A percentile compares a stretch with the other conserved stretches of the same genome.
phyloP scores from a whole-genome alignment of 1,140 invertebrate species.

The Pemphigus obesinymphae region DNA sequence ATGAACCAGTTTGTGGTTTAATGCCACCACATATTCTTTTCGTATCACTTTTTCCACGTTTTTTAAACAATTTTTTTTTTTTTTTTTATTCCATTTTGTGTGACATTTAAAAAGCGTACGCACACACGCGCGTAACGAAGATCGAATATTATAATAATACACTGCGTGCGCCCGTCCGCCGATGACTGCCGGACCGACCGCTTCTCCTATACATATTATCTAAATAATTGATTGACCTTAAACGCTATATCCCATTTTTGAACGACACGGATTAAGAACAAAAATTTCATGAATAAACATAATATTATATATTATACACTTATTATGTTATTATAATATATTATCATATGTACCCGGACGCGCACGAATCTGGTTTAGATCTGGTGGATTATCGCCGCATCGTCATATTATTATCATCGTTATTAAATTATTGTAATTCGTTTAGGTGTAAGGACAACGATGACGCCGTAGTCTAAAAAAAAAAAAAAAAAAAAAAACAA shows the following conservation, averaged over 20 bases:
- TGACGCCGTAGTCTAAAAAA: too few relatives aligned
- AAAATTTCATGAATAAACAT: slow-evolving; percentile 22
- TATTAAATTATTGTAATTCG: background rate
- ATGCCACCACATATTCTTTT: slow-evolving; percentile 33
- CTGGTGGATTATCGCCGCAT: background rate
- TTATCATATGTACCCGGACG: too few relatives aligned
- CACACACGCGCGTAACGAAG: background rate
- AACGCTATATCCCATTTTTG: slow-evolving; percentile 10
- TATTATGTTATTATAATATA: too few relatives aligned
- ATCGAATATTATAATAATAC: background rate
- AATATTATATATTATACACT: background rate
- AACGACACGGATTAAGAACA: background rate
- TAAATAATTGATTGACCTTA: slow-evolving; percentile 35
- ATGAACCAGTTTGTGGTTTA: slow-evolving; percentile 40
- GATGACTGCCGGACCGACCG: background rate
- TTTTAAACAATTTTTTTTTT: too few relatives aligned
- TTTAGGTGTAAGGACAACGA: too few relatives aligned
- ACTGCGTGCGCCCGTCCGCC: background rate
- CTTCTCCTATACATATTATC: background rate
- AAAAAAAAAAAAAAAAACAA: too few relatives aligned
- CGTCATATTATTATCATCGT: background rate
- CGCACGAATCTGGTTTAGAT: slow-evolving; percentile 18
- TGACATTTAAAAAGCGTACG: slow-evolving; percentile 27
- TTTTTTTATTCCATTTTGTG: slow-evolving; percentile 3
- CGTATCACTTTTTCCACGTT: slow-evolving; percentile 25